A percentile compares a stretch with the other conserved stretches of the same genome.
phyloP scores from a whole-genome alignment of 2,797 vertebrate species.

The Phylloscopus collybita region DNA sequence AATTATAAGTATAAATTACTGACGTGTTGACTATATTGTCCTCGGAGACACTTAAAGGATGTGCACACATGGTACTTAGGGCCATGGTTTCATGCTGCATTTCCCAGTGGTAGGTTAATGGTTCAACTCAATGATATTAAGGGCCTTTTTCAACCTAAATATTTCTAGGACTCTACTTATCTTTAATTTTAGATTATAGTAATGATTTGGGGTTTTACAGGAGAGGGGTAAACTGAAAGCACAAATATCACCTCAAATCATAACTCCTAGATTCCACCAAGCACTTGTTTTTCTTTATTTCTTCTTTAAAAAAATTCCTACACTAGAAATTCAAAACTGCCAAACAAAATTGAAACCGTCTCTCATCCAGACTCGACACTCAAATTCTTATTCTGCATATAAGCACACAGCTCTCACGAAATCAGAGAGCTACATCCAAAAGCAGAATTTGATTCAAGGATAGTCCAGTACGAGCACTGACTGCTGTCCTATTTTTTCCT shows the following conservation, averaged over 20 bases:
- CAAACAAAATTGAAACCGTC: not conserved
- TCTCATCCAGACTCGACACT: not conserved
- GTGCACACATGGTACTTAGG: not conserved
- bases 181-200: not conserved
- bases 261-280: not conserved
- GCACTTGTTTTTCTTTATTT: not conserved
- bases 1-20: not conserved
- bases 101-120: not conserved
- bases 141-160: not conserved
- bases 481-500: not conserved
- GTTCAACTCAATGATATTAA: not conserved
- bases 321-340: not conserved
- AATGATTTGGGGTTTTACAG: fast-evolving
- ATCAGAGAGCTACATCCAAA: not conserved
- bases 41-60: not conserved
- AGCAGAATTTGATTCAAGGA: not conserved
- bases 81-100: not conserved
- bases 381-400: not conserved
- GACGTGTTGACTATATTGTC: not conserved
- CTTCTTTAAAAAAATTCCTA: not conserved
- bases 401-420: not conserved
- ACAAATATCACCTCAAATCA: not conserved
- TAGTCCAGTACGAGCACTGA: not conserved
- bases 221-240: not conserved
- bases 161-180: not conserved